phyloP scores from a whole-genome alignment of 2,113 vertebrate species.

The Psephotus haematonotus region DNA sequence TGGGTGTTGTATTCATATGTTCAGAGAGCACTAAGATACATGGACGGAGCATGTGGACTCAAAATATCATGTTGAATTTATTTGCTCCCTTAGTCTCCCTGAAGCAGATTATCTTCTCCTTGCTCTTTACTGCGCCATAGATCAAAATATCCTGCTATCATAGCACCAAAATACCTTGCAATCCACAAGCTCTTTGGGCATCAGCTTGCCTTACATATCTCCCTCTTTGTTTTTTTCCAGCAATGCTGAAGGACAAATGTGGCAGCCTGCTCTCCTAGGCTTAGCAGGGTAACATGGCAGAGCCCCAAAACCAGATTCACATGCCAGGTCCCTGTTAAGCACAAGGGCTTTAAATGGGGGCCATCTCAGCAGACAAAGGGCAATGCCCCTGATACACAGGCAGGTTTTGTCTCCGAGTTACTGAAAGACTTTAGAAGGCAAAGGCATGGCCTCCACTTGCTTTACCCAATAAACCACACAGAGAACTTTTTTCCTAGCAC shows the following conservation, averaged over 20 bases:
- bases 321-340: background rate
- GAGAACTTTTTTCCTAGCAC: background rate
- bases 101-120: background rate
- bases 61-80: background rate
- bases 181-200: background rate
- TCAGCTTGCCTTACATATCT: background rate
- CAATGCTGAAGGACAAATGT: background rate
- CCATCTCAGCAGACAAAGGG: background rate
- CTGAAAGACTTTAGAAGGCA: background rate
- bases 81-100: background rate
- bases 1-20: background rate
- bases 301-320: background rate
- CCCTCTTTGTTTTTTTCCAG: background rate
- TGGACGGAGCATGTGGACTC: background rate
- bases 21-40: background rate
- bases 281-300: background rate
- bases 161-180: background rate
- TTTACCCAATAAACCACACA: accelerated
- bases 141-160: background rate
- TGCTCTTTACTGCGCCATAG: background rate
- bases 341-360: background rate
- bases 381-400: background rate
- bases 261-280: background rate
- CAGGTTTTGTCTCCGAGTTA: background rate
- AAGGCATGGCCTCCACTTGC: accelerated